Percentiles rank a stretch among this genome's conserved stretches.
phyloP scores from a whole-genome alignment of 2,888 invertebrate genomes.

The Boloria euphrosyne region DNA sequence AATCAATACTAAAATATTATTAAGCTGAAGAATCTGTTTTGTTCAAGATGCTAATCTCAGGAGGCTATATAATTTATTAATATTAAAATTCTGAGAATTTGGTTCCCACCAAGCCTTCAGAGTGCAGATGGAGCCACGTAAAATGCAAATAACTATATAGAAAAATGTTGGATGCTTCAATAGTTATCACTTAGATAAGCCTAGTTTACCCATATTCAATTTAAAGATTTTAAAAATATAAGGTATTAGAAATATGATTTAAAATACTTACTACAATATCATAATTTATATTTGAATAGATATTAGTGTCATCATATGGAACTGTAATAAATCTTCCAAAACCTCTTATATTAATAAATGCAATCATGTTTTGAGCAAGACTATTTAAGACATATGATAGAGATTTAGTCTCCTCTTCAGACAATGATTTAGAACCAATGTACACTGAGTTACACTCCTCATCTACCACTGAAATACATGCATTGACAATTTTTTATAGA shows the following conservation, averaged over 20 bases:
- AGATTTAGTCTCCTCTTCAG: conserved; percentile 62
- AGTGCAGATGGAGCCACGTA: no score
- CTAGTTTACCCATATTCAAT: no score
- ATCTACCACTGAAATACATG: conserved; percentile 33
- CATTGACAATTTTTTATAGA: not conserved
- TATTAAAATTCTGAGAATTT: no score
- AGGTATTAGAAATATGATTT: not conserved
- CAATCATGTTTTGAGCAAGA: conserved; percentile 57
- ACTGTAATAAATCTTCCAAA: conserved; percentile 61
- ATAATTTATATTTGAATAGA: conserved; percentile 53
- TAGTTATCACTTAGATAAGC: no score
- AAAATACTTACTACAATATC: conserved; percentile 60
- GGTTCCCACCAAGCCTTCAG: no score
- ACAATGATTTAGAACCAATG: conserved; percentile 55
- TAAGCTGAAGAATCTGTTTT: no score
- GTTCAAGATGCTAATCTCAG: no score
- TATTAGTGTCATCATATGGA: conserved; percentile 55
- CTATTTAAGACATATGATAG: conserved; percentile 57
- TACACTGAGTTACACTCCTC: conserved; percentile 59
- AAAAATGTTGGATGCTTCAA: no score
- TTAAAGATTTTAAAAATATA: not conserved
- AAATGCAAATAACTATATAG: no score
- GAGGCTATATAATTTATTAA: no score
- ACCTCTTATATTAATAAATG: conserved; percentile 65
- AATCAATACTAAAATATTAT: not conserved